Percentiles rank a stretch among this genome's conserved stretches.
Evolutionary conservation across 2,797 vertebrate genomes (phyloP).

Genomic region (Enteromius treurensis): DNA sequence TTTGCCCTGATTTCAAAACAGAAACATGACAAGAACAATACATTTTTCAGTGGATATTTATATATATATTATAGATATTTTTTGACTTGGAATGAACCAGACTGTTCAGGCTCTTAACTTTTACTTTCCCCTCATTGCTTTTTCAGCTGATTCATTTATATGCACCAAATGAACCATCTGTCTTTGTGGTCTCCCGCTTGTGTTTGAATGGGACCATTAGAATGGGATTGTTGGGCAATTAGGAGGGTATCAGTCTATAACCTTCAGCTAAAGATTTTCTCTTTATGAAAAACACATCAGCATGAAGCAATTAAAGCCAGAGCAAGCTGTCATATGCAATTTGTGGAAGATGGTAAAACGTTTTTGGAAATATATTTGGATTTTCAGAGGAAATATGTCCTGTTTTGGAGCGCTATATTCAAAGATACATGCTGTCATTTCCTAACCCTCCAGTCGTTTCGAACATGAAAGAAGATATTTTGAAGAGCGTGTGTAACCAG

Average conservation of each 20-base stretch:
- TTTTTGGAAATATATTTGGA: neutral
- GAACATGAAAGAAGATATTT: neutral
- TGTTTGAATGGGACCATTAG: slow-evolving; percentile 11
- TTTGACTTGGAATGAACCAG: neutral
- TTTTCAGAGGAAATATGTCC: too few species aligned
- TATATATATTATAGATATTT: too few species aligned
- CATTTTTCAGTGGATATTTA: neutral
- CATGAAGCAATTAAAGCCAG: neutral
- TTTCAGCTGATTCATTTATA: slow-evolving; percentile 8
- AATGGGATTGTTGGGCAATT: slow-evolving; percentile 18
- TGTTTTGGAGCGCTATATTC: neutral
- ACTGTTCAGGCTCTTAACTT: neutral
- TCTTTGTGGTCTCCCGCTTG: neutral
- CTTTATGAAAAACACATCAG: neutral
- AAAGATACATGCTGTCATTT: neutral
- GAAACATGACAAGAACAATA: neutral
- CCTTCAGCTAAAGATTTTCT: neutral
- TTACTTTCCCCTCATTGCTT: neutral
- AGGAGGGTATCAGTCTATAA: slow-evolving; percentile 14
- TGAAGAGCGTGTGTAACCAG: neutral
- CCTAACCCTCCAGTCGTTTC: neutral
- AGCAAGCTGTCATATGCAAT: neutral
- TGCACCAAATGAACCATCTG: neutral
- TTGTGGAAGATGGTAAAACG: neutral
- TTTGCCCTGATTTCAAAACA: slow-evolving; percentile 8